Base-by-base conservation (phyloP, 2,888 invertebrate species). In the Lasioglossum lativentre region DNA sequence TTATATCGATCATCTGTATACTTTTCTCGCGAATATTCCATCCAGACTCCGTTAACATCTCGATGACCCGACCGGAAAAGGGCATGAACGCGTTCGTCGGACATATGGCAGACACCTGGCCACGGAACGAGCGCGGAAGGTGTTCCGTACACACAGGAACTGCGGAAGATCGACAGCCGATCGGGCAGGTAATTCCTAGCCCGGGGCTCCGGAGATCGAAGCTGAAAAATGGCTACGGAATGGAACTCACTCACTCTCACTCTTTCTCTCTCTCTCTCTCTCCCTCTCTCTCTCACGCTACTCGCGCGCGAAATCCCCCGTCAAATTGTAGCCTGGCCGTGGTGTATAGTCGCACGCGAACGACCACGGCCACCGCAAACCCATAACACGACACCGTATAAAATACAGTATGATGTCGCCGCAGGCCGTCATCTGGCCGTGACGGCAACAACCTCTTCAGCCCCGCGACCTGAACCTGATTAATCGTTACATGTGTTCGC, bases 361-460 rank as follows among this genome's bases (percentile, higher is more conserved):
- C 82, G 78, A 83, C 78, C 86, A 75, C 83, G 82, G 47, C 63
- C 68, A 86, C 92, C 91, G 87, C 92, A 91, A 92, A 93, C 91
- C 91, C 91, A 91, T 93, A 92, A 93, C 90, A 88, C 90, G 91
- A 91, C 90, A 90, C 91, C 91, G 89, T 92, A 92, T 93, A 92
- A 93, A 94, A 92, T 92, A 92, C 91, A 89, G 91, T 91, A 92
- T 89, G 90, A 91, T 91, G 91, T 91, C 90, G 90, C 91, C 91
- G 86, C 92, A 89, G 88, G 89, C 88, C 92, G 92, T 93, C 93
- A 92, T 91, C 90, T 93, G 94, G 90, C 87, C 82, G 83, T 92
- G 93, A 93, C 92, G 89, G 90, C 88, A 89, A 93, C 93, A 92
- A 88, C 93, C 93, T 93, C 92, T 92, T 92, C 91, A 80, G 81